phyloP scores from a whole-genome alignment of 2,888 invertebrate species.

The Hoplodrina blanda region DNA sequence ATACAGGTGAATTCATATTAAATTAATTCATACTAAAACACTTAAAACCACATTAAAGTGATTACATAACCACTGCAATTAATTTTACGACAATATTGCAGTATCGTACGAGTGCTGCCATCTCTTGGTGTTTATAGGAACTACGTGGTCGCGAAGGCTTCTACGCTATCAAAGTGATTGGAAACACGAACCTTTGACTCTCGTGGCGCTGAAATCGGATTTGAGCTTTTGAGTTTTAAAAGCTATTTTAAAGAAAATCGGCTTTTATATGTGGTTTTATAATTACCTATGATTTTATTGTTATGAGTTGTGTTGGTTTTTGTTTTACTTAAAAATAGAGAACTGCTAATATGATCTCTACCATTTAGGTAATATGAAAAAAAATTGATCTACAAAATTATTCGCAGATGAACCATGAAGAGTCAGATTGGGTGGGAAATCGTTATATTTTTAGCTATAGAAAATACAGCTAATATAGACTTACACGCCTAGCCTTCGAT shows the following conservation, averaged over 20 bases:
- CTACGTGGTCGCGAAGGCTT: conserved; percentile 81
- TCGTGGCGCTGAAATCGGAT: conserved; percentile 69
- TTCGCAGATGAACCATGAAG: no score
- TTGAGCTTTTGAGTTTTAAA: conserved; percentile 2
- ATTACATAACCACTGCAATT: conserved; percentile 59
- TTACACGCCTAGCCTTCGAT: no score
- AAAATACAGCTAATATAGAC: no score
- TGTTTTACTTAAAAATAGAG: no score
- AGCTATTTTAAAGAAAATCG: background rate
- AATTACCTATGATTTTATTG: background rate
- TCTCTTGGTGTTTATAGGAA: conserved; percentile 74
- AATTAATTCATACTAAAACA: conserved; percentile 44
- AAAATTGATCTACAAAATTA: no score
- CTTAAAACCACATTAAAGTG: conserved; percentile 54
- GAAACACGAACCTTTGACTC: conserved; percentile 70
- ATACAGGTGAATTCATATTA: conserved; percentile 8
- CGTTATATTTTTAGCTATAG: background rate
- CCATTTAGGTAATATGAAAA: no score
- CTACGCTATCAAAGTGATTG: conserved; percentile 76
- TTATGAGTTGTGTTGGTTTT: no score
- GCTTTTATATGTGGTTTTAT: background rate
- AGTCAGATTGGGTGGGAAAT: background rate
- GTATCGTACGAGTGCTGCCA: conserved; percentile 75
- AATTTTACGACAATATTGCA: conserved; percentile 53
- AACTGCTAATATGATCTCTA: no score